Evolutionary conservation across 2,797 vertebrate genomes (phyloP), one percentile per base, ranked within the genome.

Genomic region (Pseudochirops cupreus): DNA sequence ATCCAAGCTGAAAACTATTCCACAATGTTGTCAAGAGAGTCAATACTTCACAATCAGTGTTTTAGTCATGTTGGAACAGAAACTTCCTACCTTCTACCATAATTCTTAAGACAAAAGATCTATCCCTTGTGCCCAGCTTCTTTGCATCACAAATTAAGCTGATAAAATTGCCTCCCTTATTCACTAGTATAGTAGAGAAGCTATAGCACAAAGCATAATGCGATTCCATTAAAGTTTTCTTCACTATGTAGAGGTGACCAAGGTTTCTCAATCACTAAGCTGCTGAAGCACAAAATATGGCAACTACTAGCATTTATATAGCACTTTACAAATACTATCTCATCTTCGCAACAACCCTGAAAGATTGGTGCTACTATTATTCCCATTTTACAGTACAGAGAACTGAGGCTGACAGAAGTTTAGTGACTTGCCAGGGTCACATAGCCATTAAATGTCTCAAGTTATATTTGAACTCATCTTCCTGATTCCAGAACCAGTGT

Each of bases 21-120:
- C 94, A 96, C 59, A 95, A 74, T n/a, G 95, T 95, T 96, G 94
- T 94, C 96, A 96, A 87, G 97, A 97, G 74, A 94, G 95, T 93
- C 92, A 96, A 92, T 91, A 93, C 93, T 28, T 53, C 94, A 54
- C 96, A 29, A 52, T 6, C 21, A 94, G 53, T 56, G 31, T 96
- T 92, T 55, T 0, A 96, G 97, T 91, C 46, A 56, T 18, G 93
- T 1, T 90, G 55, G 50, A 91, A 97, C 92, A 31, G 96, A 33
- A n/a, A 90, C 54, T 93, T 90, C 39, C 93, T 96, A 95, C n/a
- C 28, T 58, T 90, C 55, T 92, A 93, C 91, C 28, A 62, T 93
- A 56, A 29, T 31, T 96, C 97, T 0, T 0, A 92, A 97, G 33
- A 92, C 46, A 97, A 96, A 97, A 59, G 62, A 93, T 93, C 12